These are phyloP conservation scores for Agrochola lychnidis DNA, from an alignment of 2,888 invertebrate species.

Conservation along the genomic window DNA sequence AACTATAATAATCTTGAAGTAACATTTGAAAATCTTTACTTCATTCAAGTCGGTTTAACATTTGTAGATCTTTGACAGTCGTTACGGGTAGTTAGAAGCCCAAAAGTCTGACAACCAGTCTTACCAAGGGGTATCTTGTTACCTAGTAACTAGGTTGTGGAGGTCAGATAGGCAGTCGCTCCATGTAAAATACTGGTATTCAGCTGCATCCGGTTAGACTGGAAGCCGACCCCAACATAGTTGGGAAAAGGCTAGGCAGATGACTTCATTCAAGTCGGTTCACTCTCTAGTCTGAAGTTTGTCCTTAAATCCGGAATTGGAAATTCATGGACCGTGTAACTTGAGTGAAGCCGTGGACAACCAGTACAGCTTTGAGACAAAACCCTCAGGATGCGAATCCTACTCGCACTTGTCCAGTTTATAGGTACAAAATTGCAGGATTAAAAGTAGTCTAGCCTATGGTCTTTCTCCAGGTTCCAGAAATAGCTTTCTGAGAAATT, in stretches of 20 bases:
- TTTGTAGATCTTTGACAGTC: no score
- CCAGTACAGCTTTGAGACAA: background rate
- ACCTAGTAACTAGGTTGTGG: no score
- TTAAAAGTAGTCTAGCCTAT: background rate
- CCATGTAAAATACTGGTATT: no score
- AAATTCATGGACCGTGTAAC: background rate
- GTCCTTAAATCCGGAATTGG: background rate
- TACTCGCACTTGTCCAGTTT: background rate
- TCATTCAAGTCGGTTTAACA: background rate
- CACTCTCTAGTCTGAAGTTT: background rate
- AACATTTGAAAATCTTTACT: background rate
- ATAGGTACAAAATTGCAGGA: background rate
- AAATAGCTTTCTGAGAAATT: background rate
- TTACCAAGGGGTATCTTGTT: no score
- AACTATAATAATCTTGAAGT: background rate
- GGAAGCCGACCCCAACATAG: no score
- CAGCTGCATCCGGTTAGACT: no score
- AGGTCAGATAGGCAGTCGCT: no score
- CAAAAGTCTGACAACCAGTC: no score
- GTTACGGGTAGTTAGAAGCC: no score
- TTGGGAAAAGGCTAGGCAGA: no score
- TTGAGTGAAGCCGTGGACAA: background rate
- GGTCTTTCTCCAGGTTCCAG: background rate
- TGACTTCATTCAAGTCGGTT: background rate
- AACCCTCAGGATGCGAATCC: background rate